Conservation (phyloP, 1,140 invertebrate genomes). For the Teleogryllus occipitalis region DNA sequence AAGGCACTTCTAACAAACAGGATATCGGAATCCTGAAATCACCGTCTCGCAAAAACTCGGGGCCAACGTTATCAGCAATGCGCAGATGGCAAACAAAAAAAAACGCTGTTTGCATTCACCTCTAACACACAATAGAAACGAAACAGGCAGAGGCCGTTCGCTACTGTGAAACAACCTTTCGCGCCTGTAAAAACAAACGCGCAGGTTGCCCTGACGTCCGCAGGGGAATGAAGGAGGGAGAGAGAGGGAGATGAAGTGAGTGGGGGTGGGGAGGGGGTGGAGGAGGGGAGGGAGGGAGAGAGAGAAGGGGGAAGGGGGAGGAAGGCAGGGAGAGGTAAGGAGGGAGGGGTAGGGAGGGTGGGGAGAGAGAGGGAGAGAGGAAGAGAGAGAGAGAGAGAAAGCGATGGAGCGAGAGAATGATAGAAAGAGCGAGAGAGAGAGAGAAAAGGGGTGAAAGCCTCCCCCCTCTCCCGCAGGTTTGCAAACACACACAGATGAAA, state of each 20-base stretch:
- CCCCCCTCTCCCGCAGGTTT: no score
- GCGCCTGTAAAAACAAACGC: no score
- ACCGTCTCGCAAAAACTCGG: no score
- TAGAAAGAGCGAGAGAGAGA: no score
- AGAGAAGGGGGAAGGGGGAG: neutral
- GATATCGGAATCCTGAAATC: no score
- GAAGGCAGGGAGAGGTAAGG: neutral
- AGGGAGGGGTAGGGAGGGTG: neutral
- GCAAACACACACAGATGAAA: no score
- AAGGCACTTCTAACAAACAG: no score
- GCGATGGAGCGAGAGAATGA: no score
- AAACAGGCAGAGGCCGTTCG: neutral
- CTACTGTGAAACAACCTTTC: neutral
- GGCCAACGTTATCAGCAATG: no score
- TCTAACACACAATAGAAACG: neutral
- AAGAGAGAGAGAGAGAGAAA: no score
- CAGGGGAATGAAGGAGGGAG: neutral
- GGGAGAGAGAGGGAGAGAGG: neutral
- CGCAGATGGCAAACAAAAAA: neutral
- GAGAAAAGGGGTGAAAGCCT: no score
- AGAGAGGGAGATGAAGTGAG: neutral
- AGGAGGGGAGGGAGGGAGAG: neutral
- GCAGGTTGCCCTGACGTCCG: neutral
- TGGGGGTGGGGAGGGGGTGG: neutral
- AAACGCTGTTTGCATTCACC: neutral